Conservation (phyloP, 2,797 vertebrate genomes). For the Pangasius macronema region DNA sequence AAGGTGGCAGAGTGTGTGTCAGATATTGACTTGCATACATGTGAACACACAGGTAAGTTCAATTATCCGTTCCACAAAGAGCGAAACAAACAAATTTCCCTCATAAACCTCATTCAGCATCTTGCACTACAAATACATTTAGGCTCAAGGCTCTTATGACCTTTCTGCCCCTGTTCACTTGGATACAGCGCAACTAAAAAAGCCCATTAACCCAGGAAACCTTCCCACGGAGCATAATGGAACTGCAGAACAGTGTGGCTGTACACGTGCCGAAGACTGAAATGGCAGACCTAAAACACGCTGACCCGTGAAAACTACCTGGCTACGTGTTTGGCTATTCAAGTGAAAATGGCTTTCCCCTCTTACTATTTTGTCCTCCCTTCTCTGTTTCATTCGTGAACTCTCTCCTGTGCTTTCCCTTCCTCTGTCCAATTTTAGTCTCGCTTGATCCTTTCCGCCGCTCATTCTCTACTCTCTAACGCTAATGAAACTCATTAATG, state of each 20-base stretch:
- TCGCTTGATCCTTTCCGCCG: slow-evolving; percentile 43
- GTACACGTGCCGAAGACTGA: slow-evolving; percentile 29
- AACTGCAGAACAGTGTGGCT: neutral
- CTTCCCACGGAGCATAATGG: neutral
- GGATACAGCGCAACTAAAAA: slow-evolving; percentile 19
- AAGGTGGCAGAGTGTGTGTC: neutral
- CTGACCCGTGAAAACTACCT: slow-evolving; percentile 46
- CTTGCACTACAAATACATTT: slow-evolving; percentile 17
- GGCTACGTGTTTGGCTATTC: slow-evolving; percentile 38
- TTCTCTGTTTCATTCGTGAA: slow-evolving; percentile 32
- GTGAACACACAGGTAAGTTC: neutral
- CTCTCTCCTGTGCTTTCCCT: slow-evolving; percentile 22
- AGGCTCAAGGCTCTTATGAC: neutral
- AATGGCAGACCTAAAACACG: slow-evolving; percentile 43
- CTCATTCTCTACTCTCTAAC: slow-evolving; percentile 45
- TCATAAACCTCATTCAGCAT: slow-evolving; percentile 9
- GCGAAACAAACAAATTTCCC: neutral
- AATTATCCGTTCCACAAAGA: neutral
- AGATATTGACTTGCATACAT: neutral
- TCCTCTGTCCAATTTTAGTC: slow-evolving; percentile 27
- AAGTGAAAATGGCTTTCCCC: slow-evolving; percentile 35
- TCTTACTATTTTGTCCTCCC: slow-evolving; percentile 43
- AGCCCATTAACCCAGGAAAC: slow-evolving; percentile 28
- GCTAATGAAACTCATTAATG: slow-evolving; percentile 27
- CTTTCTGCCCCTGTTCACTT: neutral